phyloP scores from a whole-genome alignment of 2,113 vertebrate genomes.

The Sarotherodon lohbergeri region DNA sequence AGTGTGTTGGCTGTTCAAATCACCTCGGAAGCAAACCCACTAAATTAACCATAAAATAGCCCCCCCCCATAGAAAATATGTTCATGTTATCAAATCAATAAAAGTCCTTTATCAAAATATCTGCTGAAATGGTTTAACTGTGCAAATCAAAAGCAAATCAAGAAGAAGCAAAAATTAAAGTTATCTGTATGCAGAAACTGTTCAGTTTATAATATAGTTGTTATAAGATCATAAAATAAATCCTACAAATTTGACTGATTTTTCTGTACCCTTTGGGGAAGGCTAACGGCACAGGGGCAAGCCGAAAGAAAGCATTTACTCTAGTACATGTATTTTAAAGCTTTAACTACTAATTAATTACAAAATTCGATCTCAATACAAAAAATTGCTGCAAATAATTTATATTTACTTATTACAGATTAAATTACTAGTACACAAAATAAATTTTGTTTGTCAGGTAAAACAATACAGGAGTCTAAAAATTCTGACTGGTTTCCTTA shows the following conservation, averaged over 20 bases:
- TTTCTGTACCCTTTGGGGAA: background rate
- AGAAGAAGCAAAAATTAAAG: background rate
- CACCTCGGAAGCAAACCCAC: accelerated
- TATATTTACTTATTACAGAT: background rate
- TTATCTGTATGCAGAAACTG: background rate
- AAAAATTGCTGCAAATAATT: background rate
- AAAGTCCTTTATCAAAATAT: background rate
- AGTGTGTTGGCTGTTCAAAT: background rate
- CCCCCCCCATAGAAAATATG: background rate
- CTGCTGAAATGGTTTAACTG: background rate
- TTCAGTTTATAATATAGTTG: background rate
- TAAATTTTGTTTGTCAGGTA: background rate
- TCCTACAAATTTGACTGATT: background rate
- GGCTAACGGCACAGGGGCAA: background rate
- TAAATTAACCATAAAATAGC: background rate
- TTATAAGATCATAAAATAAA: background rate
- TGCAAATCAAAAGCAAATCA: background rate
- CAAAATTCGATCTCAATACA: background rate
- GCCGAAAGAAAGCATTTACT: background rate
- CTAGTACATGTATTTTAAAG: background rate
- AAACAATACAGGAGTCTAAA: background rate
- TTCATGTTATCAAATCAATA: background rate
- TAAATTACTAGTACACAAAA: background rate
- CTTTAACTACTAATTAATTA: background rate
- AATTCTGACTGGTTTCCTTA: background rate